Conservation (phyloP, 1,140 invertebrate species). For the Drosophila aff. region DNA sequence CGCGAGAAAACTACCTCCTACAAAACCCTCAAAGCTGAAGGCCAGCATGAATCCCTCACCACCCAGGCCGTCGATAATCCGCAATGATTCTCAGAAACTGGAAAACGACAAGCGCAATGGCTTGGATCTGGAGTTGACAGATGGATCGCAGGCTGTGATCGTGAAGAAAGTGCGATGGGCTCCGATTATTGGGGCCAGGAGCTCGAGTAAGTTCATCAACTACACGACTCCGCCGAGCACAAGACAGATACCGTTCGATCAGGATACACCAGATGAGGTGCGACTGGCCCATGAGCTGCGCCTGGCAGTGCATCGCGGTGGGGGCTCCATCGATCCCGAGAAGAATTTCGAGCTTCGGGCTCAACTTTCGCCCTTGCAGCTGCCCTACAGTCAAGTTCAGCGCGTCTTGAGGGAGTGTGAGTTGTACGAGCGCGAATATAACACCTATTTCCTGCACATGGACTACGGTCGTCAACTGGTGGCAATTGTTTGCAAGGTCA, state of each 20-base stretch:
- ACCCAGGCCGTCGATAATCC: conserved; percentile 1
- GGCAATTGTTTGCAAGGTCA: conserved; percentile 51
- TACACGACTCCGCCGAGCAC: conserved; percentile 14
- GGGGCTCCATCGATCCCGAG: conserved; percentile 45
- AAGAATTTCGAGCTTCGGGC: conserved; percentile 26
- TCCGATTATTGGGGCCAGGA: not conserved
- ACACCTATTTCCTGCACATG: conserved; percentile 35
- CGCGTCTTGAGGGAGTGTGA: conserved; percentile 50
- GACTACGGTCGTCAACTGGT: conserved; percentile 35
- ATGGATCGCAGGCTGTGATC: not conserved
- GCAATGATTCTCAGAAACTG: not conserved
- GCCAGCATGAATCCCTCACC: conserved; percentile 24
- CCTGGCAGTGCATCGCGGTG: conserved; percentile 54
- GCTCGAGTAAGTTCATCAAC: conserved; percentile 14
- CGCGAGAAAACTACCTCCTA: too few species aligned
- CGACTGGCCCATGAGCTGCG: conserved; percentile 43
- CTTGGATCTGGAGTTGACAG: conserved; percentile 11
- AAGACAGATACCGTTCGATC: conserved; percentile 11
- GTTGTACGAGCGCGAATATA: conserved; percentile 34
- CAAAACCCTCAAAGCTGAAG: conserved; percentile 8
- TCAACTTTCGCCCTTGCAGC: conserved; percentile 20
- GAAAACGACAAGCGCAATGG: conserved; percentile 41
- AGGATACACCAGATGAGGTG: conserved; percentile 13
- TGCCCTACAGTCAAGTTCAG: conserved; percentile 46
- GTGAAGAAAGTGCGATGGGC: conserved; percentile 37